Evolutionary conservation across 2,113 vertebrate genomes (phyloP).

Genomic region (Eclectus roratus): DNA sequence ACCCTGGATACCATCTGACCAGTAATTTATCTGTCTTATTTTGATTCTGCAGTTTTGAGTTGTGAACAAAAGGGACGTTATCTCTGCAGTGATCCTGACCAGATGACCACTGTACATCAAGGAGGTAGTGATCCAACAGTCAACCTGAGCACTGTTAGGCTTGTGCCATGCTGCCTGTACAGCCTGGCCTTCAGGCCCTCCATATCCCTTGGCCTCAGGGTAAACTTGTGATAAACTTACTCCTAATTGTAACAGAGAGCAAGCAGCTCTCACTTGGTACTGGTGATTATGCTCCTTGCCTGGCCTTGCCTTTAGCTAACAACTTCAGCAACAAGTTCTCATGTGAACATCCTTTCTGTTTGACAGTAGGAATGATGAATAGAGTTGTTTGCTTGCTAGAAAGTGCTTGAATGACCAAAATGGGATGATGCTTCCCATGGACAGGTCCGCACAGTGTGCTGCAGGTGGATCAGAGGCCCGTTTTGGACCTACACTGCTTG

Average conservation of each 20-base stretch:
- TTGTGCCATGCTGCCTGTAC: not conserved
- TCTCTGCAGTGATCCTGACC: not conserved
- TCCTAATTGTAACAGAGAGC: not conserved
- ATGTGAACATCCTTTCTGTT: not conserved
- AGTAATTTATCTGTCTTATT: not conserved
- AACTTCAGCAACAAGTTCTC: not conserved
- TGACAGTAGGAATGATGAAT: not conserved
- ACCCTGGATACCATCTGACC: not conserved
- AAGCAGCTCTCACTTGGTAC: not conserved
- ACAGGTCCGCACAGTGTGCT: fast-evolving
- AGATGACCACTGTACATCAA: fast-evolving
- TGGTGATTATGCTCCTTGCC: not conserved
- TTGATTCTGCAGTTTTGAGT: not conserved
- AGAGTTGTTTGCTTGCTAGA: not conserved
- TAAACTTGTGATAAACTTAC: not conserved
- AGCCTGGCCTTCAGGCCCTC: not conserved
- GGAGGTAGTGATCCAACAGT: not conserved
- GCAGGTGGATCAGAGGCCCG: fast-evolving
- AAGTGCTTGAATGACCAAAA: not conserved
- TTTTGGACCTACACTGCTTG: not conserved
- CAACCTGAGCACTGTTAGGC: not conserved
- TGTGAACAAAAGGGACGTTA: not conserved
- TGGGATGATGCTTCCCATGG: not conserved
- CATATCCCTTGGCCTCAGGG: fast-evolving
- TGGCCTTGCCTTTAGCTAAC: not conserved